phyloP scores from a whole-genome alignment of 2,888 invertebrate genomes.

The Oithona nana region DNA sequence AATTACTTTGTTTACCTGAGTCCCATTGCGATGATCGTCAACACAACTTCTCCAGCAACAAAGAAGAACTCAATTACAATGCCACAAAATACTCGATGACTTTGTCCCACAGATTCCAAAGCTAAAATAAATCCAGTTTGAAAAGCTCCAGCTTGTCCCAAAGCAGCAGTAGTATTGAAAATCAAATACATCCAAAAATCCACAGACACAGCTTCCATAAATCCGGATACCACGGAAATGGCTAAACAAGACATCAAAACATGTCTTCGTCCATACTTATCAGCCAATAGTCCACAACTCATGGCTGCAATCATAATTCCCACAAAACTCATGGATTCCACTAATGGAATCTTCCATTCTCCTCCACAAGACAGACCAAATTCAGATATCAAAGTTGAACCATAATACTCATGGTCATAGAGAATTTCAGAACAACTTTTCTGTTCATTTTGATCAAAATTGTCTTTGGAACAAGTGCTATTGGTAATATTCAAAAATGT shows the following conservation, averaged over 20 bases:
- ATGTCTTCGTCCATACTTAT: conserved; percentile 2
- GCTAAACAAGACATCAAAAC: neutral
- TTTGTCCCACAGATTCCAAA: conserved; percentile 54
- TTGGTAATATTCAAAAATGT: conserved; percentile 34
- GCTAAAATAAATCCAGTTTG: conserved; percentile 31
- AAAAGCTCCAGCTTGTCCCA: conserved; percentile 27
- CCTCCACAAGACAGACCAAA: conserved; percentile 1
- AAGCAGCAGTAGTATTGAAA: conserved; percentile 37
- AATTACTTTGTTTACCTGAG: too few relatives aligned
- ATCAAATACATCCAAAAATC: conserved; percentile 35
- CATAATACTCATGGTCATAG: conserved; percentile 35
- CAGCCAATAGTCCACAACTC: conserved; percentile 1
- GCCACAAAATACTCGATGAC: conserved; percentile 48
- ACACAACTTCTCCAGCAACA: conserved; percentile 45
- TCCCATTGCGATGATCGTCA: conserved; percentile 46
- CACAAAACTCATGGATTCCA: neutral
- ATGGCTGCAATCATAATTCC: conserved; percentile 3
- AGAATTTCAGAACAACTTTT: conserved; percentile 29
- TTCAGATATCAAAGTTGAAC: neutral
- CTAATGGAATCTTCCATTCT: neutral
- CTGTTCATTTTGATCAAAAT: neutral
- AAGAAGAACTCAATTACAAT: conserved; percentile 48
- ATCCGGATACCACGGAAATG: conserved; percentile 37
- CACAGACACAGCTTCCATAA: conserved; percentile 35
- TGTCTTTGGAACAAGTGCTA: conserved; percentile 30